Conservation (phyloP, 2,888 invertebrate genomes). For the Mongoloraphidia duomilia region DNA sequence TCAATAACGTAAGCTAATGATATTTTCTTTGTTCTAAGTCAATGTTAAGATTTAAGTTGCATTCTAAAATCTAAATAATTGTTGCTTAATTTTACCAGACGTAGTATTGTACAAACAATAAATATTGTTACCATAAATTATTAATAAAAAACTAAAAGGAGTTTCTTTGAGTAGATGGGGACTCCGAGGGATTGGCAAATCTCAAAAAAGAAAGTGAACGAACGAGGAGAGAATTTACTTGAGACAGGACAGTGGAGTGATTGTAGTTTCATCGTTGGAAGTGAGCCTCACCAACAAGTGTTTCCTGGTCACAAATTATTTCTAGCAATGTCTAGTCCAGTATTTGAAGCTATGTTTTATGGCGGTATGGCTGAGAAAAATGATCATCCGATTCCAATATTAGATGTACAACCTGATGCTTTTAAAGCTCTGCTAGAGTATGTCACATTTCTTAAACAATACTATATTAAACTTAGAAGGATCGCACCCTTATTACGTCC, state of each 20-base stretch:
- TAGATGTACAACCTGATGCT: conserved; percentile 75
- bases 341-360: conserved; percentile 80
- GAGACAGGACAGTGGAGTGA: conserved; percentile 73
- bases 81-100: too few species aligned
- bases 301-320: conserved; percentile 66
- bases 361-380: conserved; percentile 68
- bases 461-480: too few species aligned
- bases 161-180: conserved; percentile 29
- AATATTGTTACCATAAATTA: too few species aligned
- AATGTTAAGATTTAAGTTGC: too few species aligned
- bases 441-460: conserved; percentile 20
- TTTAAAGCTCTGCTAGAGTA: conserved; percentile 68
- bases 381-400: conserved; percentile 59
- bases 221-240: conserved; percentile 59
- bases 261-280: conserved; percentile 68
- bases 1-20: too few species aligned
- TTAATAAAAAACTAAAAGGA: neutral
- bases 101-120: too few species aligned
- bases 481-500: too few species aligned
- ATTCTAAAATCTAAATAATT: too few species aligned
- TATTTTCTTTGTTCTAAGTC: too few species aligned
- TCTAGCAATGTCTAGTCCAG: conserved; percentile 75
- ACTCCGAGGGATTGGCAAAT: conserved; percentile 63
- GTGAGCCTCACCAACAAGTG: conserved; percentile 58
- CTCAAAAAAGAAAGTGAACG: conserved; percentile 51